These are phyloP conservation scores for Nothoprocta pentlandii DNA, from an alignment of 2,113 vertebrate genomes.

Conservation along the genomic window DNA sequence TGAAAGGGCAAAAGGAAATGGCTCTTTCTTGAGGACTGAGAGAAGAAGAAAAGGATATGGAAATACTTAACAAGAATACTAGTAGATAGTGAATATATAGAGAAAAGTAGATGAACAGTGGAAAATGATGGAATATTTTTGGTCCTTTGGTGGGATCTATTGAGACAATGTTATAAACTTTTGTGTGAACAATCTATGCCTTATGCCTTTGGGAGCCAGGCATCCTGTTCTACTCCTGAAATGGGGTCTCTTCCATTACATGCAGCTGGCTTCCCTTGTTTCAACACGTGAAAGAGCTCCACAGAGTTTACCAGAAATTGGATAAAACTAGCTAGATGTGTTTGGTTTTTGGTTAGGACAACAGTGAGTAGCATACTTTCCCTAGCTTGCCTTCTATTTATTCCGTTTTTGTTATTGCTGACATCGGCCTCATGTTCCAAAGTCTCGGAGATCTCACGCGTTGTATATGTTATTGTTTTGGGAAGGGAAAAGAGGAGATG, in stretches of 20 bases:
- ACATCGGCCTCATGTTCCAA: background rate
- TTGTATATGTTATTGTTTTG: background rate
- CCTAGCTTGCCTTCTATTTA: background rate
- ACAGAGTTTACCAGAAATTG: background rate
- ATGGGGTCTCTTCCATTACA: background rate
- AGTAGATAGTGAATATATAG: slow-evolving; percentile 40
- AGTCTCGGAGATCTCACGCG: background rate
- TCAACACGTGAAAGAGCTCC: background rate
- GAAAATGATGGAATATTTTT: slow-evolving; percentile 25
- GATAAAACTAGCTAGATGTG: background rate
- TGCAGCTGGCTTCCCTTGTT: background rate
- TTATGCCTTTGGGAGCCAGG: background rate
- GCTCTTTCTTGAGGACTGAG: slow-evolving; percentile 26
- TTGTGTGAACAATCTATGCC: background rate
- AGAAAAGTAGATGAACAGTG: background rate
- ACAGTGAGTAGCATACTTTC: background rate
- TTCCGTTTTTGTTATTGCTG: slow-evolving; percentile 11
- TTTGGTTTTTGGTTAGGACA: background rate
- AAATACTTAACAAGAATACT: slow-evolving; percentile 48
- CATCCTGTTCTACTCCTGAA: background rate
- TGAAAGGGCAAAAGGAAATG: slow-evolving; percentile 33
- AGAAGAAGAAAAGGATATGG: background rate
- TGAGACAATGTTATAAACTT: background rate
- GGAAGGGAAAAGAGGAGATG: background rate
- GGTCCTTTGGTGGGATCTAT: background rate